phyloP scores from a whole-genome alignment of 1,140 invertebrate genomes.

The Lethrus apterus region DNA sequence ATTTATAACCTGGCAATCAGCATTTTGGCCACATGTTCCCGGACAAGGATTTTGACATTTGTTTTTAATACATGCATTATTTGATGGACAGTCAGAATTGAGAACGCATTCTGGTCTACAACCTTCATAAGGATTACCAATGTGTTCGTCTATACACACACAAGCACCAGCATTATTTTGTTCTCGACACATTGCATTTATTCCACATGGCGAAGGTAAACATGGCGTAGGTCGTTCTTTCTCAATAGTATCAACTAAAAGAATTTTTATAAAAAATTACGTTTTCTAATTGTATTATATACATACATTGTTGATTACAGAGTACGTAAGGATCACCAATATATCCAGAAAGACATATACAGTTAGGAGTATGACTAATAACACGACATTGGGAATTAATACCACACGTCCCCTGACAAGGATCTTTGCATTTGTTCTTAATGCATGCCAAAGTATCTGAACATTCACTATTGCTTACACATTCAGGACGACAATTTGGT shows the following conservation, averaged over 20 bases:
- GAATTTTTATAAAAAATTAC: no score
- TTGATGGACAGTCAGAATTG: slow-evolving; percentile 63
- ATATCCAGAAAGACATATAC: slow-evolving; percentile 52
- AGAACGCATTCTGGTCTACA: slow-evolving; percentile 67
- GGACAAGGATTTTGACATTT: slow-evolving; percentile 71
- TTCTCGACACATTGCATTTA: slow-evolving; percentile 63
- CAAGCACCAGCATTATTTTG: slow-evolving; percentile 57
- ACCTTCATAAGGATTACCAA: slow-evolving; percentile 63
- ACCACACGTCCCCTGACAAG: slow-evolving; percentile 55
- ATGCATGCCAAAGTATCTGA: slow-evolving; percentile 54
- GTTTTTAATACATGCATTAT: slow-evolving; percentile 63
- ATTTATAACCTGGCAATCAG: slow-evolving; percentile 66
- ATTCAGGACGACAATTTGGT: slow-evolving; percentile 60
- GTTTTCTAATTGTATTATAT: no score
- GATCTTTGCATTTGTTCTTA: slow-evolving; percentile 60
- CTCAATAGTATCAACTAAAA: no score
- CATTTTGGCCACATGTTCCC: slow-evolving; percentile 66
- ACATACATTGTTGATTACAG: slow-evolving; percentile 29
- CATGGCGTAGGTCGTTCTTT: slow-evolving; percentile 50
- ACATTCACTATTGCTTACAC: slow-evolving; percentile 57
- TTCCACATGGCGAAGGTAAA: slow-evolving; percentile 62
- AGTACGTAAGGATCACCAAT: slow-evolving; percentile 57
- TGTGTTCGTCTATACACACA: slow-evolving; percentile 51
- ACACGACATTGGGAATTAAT: slow-evolving; percentile 50
- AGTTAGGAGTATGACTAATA: slow-evolving; percentile 53